Evolutionary conservation across 1,140 invertebrate genomes (phyloP), one percentile per base, ranked within the genome.

Genomic region (Bombyx mandarina): DNA sequence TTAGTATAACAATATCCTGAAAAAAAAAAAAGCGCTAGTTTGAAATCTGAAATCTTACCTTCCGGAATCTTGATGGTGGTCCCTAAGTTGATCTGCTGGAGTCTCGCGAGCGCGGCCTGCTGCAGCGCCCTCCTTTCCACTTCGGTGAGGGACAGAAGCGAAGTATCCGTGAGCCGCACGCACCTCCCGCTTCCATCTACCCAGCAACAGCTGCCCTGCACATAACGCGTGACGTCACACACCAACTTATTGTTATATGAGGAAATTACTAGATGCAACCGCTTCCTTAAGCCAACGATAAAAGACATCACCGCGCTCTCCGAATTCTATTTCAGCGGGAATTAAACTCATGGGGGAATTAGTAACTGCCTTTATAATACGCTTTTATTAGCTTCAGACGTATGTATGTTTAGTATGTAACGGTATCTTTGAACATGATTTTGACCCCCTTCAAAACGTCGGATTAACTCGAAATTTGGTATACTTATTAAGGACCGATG

Each of bases 21-120:
- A 35, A 35, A 35, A 35, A 35, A 35, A 35, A 8, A 53, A 43
- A 42, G 8, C 43, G 1, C 26, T 4, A 35, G 10, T 52, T 3
- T 22, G 42, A 3, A 47, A 45, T 50, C 12, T 42, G 9, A 9
- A 7, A 53, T 65, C 74, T 75, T 52, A 88, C 87, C 87, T 67
- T 88, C 82, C 56, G 87, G 87, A 73, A 88, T 85, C 66, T 86
- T 86, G 66, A 97, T 91, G 56, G 91, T 88, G 61, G 94, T 93
- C 8, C 95, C 96, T 8, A 97, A 90, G 85, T 96, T 96, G 56
- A 97, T 89, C 59, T 94, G 93, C 82, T 95, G 94, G 8, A 98
- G 91, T 75, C 96, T 94, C n/a, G 94, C 93, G 3, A 97, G 89
- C 4, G 95, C 94, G 10, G 97, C 93, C 74, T 94, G 92, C 79